Evolutionary conservation across 1,140 invertebrate species (phyloP), one percentile per base, ranked within the genome.

Genomic region (Drosophila varians): DNA sequence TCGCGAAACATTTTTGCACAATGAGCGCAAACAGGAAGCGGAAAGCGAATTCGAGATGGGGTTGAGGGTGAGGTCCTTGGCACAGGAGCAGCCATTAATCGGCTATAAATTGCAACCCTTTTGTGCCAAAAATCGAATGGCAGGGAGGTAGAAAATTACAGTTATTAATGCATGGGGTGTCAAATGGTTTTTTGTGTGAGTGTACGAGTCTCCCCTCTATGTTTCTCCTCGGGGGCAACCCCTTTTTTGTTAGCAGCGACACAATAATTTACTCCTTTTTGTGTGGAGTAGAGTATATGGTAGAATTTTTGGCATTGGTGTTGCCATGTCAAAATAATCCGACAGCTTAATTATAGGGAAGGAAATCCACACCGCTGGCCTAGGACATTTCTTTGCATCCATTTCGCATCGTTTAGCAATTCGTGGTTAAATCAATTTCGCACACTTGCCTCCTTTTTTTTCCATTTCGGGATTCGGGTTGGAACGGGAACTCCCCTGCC

Each of bases 271-370:
- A 80, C 80, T 87, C 65, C 74, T 87, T 78, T 60, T 38, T 49
- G 65, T 57, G 57, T n/a, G n/a, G n/a, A n/a, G n/a, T n/a, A n/a
- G 14, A 48, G 56, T 65, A 47, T 75, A 61, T 74, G 56, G 77
- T 51, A 71, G 51, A 58, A 66, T 66, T 25, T 14, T 21, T 49
- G 64, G 57, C 48, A 42, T 53, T 66, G 62, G 77, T 89, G 75
- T 31, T 64, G 72, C 51, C 76, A 73, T 90, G 87, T 90, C 87
- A 90, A 71, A 90, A 90, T 89, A 90, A 90, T 90, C 87, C 74
- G 87, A 90, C 87, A 90, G 70, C 78, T 89, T 90, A 90, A 90
- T 90, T 90, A 90, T 90, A 83, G 28, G 83, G 77, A 86, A 74
- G 73, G 74, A 80, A 56, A 86, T 86, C 77, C 77, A 86, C 56